Evolutionary conservation across 2,888 invertebrate species (phyloP), one percentile per base, ranked within the genome.

Genomic region (Sinohyriopsis cumingii): DNA sequence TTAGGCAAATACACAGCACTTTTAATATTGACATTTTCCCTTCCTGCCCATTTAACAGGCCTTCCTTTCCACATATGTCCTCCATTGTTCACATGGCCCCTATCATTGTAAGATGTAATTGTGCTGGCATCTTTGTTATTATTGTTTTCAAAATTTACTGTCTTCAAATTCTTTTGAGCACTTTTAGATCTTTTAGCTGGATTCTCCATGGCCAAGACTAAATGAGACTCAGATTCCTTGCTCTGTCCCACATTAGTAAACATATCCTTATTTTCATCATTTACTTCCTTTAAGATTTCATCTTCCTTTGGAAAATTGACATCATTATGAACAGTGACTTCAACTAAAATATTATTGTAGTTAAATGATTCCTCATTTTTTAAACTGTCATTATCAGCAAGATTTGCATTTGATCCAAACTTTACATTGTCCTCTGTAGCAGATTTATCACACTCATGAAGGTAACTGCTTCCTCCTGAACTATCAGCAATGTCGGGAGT

Each of bases 301-400:
- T n/a, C 25, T 5, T 24, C 20, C 6, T 19, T 9, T 20, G 56
- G 25, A 53, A 45, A 45, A 59, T 55, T 53, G 25, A 25, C 53
- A 9, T 19, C 22, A 6, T 62, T 56, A 69, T 79, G 75, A 24
- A 77, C 75, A 62, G 66, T 70, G 0, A 74, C 75, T 20, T 75
- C 73, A 19, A 75, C 79, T 57, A 73, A 69, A 24, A 77, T 63
- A 68, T 75, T 77, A n/a, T 63, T 75, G 64, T 69, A 72, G 20
- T 69, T 68, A 54, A 61, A 67, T 63, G 71, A 70, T 54, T 71
- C 65, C 20, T 61, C 66, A 65, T 71, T 73, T 60, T 77, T 73
- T 22, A 77, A 70, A 69, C 73, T 75, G 68, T 77, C 77, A 68
- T 77, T 77, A 53, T 77, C 77, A 55, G 77, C 71, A 55, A 77